phyloP scores from a whole-genome alignment of 1,140 invertebrate species.

The Caerostris extrusa region DNA sequence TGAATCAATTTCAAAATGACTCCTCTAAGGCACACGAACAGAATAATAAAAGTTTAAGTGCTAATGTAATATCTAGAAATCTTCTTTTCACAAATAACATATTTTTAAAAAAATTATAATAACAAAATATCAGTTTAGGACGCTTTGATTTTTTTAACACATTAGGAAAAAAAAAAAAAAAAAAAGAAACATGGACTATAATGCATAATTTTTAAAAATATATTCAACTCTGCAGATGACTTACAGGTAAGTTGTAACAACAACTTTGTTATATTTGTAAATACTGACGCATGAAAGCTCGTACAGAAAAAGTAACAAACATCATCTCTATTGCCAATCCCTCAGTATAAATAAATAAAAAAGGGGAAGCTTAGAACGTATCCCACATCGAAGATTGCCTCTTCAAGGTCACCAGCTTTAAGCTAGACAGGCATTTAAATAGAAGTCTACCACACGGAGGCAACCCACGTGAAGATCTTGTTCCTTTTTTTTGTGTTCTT shows the following conservation, averaged over 20 bases:
- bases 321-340: not conserved
- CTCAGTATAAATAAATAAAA: not conserved
- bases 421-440: not conserved
- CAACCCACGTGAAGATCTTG: not conserved
- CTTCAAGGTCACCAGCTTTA: constrained; percentile 16
- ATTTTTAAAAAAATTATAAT: too few species aligned
- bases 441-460: not conserved
- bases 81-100: too few species aligned
- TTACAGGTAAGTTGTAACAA: not conserved
- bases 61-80: too few species aligned
- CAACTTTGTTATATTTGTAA: not conserved
- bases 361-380: not conserved
- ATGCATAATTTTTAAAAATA: too few species aligned
- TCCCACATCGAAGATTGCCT: not conserved
- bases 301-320: not conserved
- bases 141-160: too few species aligned
- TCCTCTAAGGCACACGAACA: too few species aligned
- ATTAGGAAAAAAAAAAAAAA: too few species aligned
- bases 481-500: not conserved
- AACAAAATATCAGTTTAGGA: too few species aligned
- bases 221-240: too few species aligned
- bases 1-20: too few species aligned
- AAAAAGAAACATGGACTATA: too few species aligned
- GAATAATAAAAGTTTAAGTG: too few species aligned
- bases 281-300: not conserved